These are phyloP conservation scores for Montipora capricornis DNA, from an alignment of 64 coral and sea anemone genomes.

Conservation along the genomic window DNA sequence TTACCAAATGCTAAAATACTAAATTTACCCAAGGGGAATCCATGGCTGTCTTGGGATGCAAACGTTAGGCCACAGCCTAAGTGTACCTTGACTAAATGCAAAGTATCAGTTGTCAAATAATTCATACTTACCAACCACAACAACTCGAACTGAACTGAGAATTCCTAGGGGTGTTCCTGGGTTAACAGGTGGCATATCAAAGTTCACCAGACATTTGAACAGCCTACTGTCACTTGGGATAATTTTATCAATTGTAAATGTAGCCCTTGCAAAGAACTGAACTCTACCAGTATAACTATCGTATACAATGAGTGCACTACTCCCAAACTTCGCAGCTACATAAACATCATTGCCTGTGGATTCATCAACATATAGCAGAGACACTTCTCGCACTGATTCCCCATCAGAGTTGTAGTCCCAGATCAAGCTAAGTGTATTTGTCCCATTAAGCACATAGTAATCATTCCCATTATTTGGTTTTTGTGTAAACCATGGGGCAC, in stretches of 20 bases:
- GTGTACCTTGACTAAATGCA: too few relatives aligned
- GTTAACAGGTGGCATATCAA: not conserved
- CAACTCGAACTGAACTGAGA: not conserved
- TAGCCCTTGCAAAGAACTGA: not conserved
- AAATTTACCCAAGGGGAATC: too few relatives aligned
- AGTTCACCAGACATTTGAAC: not conserved
- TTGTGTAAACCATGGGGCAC: not conserved
- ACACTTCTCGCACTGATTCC: not conserved
- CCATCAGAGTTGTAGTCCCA: not conserved
- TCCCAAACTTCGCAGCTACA: not conserved
- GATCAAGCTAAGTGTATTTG: not conserved
- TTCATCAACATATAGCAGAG: not conserved
- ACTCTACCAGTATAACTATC: not conserved
- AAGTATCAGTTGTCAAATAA: not conserved
- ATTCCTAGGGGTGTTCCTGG: not conserved
- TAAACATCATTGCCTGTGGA: not conserved
- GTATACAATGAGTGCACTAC: not conserved
- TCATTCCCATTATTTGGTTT: not conserved
- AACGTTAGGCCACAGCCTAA: too few relatives aligned
- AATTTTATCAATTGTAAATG: not conserved
- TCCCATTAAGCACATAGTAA: not conserved
- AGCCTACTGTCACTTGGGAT: not conserved
- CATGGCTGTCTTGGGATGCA: too few relatives aligned
- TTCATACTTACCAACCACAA: constrained; percentile 68
- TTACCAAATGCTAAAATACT: too few relatives aligned